Conservation (phyloP, 2,888 invertebrate species). For the Hirudinaria manillensis region DNA sequence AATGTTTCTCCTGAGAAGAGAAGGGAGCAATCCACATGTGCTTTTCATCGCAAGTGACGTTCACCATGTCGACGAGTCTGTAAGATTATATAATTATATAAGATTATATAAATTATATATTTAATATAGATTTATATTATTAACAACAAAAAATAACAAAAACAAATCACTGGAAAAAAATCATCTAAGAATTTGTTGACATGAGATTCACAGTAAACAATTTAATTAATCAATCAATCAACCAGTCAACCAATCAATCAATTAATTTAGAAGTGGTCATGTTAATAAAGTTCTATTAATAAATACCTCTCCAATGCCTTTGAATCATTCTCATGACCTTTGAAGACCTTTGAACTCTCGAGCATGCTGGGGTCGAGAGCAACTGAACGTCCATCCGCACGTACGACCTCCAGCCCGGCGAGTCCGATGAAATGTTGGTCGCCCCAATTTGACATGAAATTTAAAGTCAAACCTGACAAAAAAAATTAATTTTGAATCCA, state of each 20-base stretch:
- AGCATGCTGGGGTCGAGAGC: slow-evolving; percentile 51
- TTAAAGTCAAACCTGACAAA: slow-evolving; percentile 48
- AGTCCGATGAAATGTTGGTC: slow-evolving; percentile 55
- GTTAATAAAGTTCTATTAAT: no score
- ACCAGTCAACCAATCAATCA: no score
- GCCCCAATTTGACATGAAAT: slow-evolving; percentile 57
- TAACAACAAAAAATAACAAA: no score
- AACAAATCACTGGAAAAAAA: no score
- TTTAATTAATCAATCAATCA: no score
- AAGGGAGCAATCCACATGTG: slow-evolving; percentile 59
- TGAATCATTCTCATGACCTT: no score
- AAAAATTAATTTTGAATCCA: slow-evolving; percentile 11
- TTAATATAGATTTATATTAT: no score
- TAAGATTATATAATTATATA: slow-evolving; percentile 25
- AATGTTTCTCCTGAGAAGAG: slow-evolving; percentile 47
- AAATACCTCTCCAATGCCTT: no score
- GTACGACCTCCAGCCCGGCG: slow-evolving; percentile 56
- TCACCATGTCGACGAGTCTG: slow-evolving; percentile 65
- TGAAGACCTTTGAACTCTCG: slow-evolving; percentile 50
- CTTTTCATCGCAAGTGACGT: slow-evolving; percentile 64
- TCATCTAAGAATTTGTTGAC: no score
- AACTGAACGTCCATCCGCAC: slow-evolving; percentile 51
- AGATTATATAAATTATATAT: no score
- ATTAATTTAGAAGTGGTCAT: no score
- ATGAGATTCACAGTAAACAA: no score